These are phyloP conservation scores for Cephonodes hylas DNA, from an alignment of 2,888 invertebrate species.

Conservation along the genomic window DNA sequence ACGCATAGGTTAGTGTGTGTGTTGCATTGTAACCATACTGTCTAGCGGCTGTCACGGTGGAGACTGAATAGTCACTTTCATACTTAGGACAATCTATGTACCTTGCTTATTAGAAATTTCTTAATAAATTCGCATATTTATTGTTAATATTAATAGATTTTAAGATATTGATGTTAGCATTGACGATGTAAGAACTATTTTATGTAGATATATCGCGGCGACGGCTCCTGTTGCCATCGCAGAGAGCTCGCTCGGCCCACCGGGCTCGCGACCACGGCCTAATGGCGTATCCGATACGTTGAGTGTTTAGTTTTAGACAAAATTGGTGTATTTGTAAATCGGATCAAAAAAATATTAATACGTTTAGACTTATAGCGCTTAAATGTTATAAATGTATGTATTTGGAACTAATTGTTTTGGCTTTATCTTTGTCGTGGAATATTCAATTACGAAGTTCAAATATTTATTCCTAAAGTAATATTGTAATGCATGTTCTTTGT, in stretches of 20 bases:
- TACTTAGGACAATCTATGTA: slow-evolving; percentile 5
- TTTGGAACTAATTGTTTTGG: neutral
- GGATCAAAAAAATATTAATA: neutral
- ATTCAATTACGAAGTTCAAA: neutral
- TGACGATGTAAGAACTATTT: neutral
- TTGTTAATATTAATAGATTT: slow-evolving; percentile 7
- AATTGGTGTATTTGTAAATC: neutral
- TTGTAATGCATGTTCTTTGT: neutral
- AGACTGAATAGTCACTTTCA: neutral
- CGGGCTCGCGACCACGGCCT: neutral
- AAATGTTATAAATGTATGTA: neutral
- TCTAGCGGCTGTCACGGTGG: neutral
- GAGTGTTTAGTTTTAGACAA: neutral
- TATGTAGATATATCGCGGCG: neutral
- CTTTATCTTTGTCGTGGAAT: neutral
- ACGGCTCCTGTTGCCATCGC: neutral
- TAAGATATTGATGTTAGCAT: slow-evolving; percentile 10
- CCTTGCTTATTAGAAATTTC: slow-evolving; percentile 7
- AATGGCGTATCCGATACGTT: slow-evolving; percentile 2
- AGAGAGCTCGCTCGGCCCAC: neutral
- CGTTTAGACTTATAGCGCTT: slow-evolving; percentile 4
- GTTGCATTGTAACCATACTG: neutral
- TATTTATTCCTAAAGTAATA: neutral
- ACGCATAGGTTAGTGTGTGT: slow-evolving; percentile 47
- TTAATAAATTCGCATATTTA: slow-evolving; percentile 5